Conservation (phyloP, 1,140 invertebrate genomes). For the Wasmannia auropunctata region DNA sequence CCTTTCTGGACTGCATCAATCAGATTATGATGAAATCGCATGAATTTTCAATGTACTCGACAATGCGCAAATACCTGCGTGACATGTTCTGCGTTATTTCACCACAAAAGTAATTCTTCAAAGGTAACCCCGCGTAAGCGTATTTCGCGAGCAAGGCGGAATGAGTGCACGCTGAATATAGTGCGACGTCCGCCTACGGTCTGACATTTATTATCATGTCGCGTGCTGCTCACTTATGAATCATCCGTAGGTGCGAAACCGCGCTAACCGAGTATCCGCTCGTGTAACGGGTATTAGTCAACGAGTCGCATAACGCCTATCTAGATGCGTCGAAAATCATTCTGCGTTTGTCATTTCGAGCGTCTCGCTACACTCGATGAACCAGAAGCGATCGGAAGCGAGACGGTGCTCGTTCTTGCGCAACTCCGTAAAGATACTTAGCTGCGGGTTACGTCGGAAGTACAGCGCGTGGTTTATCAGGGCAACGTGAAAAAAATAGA, state of each 20-base stretch:
- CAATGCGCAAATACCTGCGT: neutral
- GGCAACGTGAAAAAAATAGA: neutral
- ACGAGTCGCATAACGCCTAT: conserved; percentile 35
- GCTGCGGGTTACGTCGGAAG: neutral
- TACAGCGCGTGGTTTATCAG: neutral
- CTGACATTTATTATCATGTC: conserved; percentile 80
- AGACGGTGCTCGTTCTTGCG: conserved; percentile 43
- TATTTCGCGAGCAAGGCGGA: conserved; percentile 41
- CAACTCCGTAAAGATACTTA: conserved; percentile 58
- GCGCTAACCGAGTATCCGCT: neutral
- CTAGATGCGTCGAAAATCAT: conserved; percentile 53
- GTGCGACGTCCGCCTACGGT: conserved; percentile 28
- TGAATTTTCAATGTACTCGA: neutral
- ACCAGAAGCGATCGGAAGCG: conserved; percentile 56
- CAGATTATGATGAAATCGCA: neutral
- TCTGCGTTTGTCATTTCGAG: conserved; percentile 30
- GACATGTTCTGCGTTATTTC: conserved; percentile 31
- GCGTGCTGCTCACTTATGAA: conserved; percentile 80
- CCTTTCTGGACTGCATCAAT: neutral
- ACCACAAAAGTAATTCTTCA: conserved; percentile 64
- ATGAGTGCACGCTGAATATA: conserved; percentile 43
- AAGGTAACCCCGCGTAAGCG: conserved; percentile 49
- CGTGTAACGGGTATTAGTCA: conserved; percentile 29
- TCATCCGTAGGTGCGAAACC: conserved; percentile 64
- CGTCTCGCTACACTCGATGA: conserved; percentile 32